Percentiles rank a stretch among this genome's conserved stretches.
These are phyloP conservation scores for Nycticryphes semicollaris DNA, from an alignment of 2,113 vertebrate species.

Conservation along the genomic window DNA sequence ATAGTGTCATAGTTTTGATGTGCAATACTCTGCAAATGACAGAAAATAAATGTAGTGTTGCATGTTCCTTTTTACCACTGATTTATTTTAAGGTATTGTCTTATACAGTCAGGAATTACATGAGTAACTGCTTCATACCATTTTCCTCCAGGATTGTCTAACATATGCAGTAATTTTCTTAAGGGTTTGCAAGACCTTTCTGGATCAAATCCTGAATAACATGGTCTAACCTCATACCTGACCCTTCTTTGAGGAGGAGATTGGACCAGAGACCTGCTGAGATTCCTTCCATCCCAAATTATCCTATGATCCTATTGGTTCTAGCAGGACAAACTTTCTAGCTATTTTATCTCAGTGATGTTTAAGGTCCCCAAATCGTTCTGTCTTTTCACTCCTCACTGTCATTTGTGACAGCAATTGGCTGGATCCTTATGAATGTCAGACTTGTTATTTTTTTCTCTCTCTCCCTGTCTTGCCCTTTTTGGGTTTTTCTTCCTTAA, in stretches of 20 bases:
- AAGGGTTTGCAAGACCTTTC: neutral
- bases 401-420: neutral
- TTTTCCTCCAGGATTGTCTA: neutral
- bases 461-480: neutral
- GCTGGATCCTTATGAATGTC: neutral
- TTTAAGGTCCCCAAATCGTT: neutral
- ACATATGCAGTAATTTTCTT: neutral
- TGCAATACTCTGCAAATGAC: neutral
- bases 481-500: neutral
- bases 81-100: neutral
- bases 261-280: neutral
- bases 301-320: neutral
- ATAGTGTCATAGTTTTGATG: neutral
- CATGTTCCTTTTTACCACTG: neutral
- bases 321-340: neutral
- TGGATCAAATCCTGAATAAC: neutral
- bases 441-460: neutral
- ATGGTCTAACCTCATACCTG: neutral
- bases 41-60: neutral
- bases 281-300: neutral
- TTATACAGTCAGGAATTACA: neutral
- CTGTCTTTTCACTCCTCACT: neutral
- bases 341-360: neutral
- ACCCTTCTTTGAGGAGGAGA: neutral
- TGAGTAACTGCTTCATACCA: neutral